These are phyloP conservation scores for Butorides virescens DNA, from an alignment of 2,113 vertebrate species.

Conservation along the genomic window DNA sequence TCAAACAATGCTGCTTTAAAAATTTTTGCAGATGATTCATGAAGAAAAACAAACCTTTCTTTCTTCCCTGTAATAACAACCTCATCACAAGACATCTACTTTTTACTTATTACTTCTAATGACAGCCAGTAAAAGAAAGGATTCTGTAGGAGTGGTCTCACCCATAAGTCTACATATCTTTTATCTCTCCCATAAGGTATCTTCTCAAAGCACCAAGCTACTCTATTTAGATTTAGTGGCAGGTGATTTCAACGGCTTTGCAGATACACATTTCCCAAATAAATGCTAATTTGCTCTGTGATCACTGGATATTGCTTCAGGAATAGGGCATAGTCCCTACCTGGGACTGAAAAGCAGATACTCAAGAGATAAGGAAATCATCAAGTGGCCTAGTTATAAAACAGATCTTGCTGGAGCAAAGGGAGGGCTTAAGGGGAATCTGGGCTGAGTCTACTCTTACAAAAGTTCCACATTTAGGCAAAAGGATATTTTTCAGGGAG, in stretches of 20 bases:
- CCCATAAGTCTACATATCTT: background rate
- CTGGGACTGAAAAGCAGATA: background rate
- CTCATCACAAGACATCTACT: conserved; percentile 2
- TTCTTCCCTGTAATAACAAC: background rate
- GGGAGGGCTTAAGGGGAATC: background rate
- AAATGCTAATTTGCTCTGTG: background rate
- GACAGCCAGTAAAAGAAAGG: conserved; percentile 11
- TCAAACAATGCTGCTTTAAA: conserved; percentile 2
- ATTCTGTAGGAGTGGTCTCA: conserved; percentile 3
- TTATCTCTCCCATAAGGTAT: background rate
- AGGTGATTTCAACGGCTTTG: background rate
- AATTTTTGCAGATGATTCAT: conserved; percentile 16
- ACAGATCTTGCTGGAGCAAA: background rate
- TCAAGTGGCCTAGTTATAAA: background rate
- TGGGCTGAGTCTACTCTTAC: background rate
- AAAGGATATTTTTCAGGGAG: background rate
- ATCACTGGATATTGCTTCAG: background rate
- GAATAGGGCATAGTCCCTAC: background rate
- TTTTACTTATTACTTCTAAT: background rate
- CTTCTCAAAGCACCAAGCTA: background rate
- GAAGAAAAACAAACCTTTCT: conserved; percentile 10
- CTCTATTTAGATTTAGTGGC: background rate
- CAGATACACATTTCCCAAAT: background rate
- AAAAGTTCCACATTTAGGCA: background rate
- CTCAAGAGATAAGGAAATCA: background rate